phyloP scores from a whole-genome alignment of 2,888 invertebrate species.

The Onchidella celtica region DNA sequence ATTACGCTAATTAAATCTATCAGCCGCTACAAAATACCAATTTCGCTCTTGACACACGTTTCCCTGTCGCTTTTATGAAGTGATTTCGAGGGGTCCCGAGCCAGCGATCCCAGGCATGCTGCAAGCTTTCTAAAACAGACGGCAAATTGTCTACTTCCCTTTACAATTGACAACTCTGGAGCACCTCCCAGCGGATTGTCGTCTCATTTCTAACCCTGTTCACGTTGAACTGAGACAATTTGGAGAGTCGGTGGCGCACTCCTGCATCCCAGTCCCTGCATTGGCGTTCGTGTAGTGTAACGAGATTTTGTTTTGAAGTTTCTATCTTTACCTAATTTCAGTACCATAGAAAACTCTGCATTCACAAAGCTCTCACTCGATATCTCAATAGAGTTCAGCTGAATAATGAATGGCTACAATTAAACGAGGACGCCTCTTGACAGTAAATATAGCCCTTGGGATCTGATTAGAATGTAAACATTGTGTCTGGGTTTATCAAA shows the following conservation, averaged over 20 bases:
- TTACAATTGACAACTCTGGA: conserved; percentile 35
- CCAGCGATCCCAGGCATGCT: conserved; percentile 22
- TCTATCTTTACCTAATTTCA: conserved; percentile 4
- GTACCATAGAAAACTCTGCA: too few relatives aligned
- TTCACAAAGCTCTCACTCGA: too few relatives aligned
- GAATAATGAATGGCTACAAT: too few relatives aligned
- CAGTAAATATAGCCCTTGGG: too few relatives aligned
- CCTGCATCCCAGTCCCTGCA: neutral
- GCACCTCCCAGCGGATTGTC: conserved; percentile 34
- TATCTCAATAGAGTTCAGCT: too few relatives aligned
- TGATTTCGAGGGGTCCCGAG: conserved; percentile 32
- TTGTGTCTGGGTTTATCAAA: too few relatives aligned
- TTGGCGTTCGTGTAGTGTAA: conserved; percentile 23
- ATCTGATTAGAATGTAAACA: too few relatives aligned
- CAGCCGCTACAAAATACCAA: conserved; percentile 48
- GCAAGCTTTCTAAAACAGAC: conserved; percentile 48
- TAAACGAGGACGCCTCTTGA: too few relatives aligned
- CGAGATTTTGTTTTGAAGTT: conserved; percentile 20
- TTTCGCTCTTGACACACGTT: conserved; percentile 44
- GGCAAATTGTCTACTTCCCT: conserved; percentile 50
- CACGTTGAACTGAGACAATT: conserved; percentile 26
- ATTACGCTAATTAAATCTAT: conserved; percentile 52
- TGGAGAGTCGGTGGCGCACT: conserved; percentile 23
- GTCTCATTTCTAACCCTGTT: conserved; percentile 27
- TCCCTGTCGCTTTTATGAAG: conserved; percentile 37